Evolutionary conservation across 2,888 invertebrate genomes (phyloP), one percentile per base, ranked within the genome.

Genomic region (Dasysyrphus albostriatus): DNA sequence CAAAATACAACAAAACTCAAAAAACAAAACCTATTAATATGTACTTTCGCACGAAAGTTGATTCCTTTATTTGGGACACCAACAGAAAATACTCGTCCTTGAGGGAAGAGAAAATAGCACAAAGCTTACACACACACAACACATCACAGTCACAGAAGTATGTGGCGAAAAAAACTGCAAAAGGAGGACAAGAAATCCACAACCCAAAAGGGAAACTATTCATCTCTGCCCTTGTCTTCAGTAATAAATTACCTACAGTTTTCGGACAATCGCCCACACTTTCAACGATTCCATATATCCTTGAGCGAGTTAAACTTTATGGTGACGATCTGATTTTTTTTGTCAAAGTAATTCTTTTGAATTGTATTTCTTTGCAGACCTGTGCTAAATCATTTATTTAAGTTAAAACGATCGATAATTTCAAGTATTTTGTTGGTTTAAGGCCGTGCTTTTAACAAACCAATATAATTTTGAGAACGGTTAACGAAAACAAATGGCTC

Each of bases 181-280:
- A 51, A 51, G 2, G 51, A 51, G 24, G 24, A 24, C 51, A 51
- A 51, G 24, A 51, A 24, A 51, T 24, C 10, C 24, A 51, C 42
- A 24, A 77, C 51, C 34, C 32, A 73, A 74, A 74, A 69, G 54
- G 75, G 70, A 75, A 81, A 75, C 81, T 75, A 81, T 75, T 81
- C 75, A 75, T 81, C 81, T 80, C 67, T 73, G 67, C 67, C 67
- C 80, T 63, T 75, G 81, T 81, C 67, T 75, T 75, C 69, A 61
- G 81, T 81, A 74, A 81, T 81, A 81, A 75, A 81, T 81, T 75
- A 81, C 69, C 81, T 39, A 75, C 81, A 69, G 61, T 69, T 81
- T 75, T 81, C 75, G 75, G 81, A 81, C 81, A 75, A 75, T 81
- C 81, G 81, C 69, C 81, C 54, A 75, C 75, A 81, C 69, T 75